Evolutionary conservation across 2,797 vertebrate genomes (phyloP).

Genomic region (Nothura maculosa): DNA sequence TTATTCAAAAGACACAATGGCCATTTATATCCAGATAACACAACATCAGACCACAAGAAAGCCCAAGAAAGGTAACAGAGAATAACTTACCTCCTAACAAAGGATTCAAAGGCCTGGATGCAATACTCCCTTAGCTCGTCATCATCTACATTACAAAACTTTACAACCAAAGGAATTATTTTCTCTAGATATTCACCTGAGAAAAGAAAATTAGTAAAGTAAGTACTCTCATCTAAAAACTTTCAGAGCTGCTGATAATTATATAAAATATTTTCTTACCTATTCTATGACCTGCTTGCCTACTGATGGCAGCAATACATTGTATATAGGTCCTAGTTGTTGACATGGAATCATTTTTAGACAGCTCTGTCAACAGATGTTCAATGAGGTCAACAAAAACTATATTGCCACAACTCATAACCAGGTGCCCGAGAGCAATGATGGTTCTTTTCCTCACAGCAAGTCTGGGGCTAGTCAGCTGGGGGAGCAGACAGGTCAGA

Average conservation of each 20-base stretch:
- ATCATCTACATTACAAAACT: conserved; percentile 98
- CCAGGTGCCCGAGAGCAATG: conserved; percentile 98
- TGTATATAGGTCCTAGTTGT: conserved; percentile 99
- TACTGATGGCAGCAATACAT: conserved; percentile 98
- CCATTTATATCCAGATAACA: neutral
- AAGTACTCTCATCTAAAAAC: conserved; percentile 40
- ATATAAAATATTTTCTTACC: conserved; percentile 83
- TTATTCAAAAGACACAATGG: neutral
- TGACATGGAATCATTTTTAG: conserved; percentile 98
- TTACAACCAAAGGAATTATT: conserved; percentile 97
- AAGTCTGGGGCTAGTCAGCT: conserved; percentile 97
- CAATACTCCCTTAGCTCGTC: conserved; percentile 98
- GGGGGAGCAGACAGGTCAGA: conserved; percentile 97
- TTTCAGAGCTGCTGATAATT: neutral
- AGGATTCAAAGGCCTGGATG: conserved; percentile 99
- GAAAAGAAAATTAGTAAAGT: conserved; percentile 31
- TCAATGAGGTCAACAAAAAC: conserved; percentile 99
- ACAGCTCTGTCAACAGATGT: conserved; percentile 95
- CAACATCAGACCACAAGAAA: neutral
- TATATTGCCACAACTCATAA: conserved; percentile 98
- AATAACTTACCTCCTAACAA: conserved; percentile 91
- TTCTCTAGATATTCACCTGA: conserved; percentile 96
- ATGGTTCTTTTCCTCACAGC: conserved; percentile 98
- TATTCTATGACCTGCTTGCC: conserved; percentile 97
- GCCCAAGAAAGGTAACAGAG: neutral